These are phyloP conservation scores for Leptopilina drosophilae DNA, from an alignment of 2,888 invertebrate species.

Conservation along the genomic window DNA sequence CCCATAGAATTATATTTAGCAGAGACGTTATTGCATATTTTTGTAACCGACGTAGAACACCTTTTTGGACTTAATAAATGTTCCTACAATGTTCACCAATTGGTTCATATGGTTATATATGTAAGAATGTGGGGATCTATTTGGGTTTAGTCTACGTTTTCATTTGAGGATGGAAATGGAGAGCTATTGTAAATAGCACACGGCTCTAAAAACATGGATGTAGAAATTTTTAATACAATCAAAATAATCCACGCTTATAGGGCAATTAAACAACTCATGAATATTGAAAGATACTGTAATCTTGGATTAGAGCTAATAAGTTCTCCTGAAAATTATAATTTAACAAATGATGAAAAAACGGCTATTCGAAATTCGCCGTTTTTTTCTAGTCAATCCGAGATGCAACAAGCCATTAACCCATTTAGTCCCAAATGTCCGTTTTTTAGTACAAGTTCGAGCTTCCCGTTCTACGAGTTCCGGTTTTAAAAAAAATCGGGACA, in stretches of 20 bases:
- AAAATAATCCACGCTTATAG: background rate
- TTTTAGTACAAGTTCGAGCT: too few species aligned
- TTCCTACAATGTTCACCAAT: background rate
- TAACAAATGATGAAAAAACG: background rate
- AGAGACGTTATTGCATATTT: too few species aligned
- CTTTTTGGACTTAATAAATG: too few species aligned
- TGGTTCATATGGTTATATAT: background rate
- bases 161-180: background rate
- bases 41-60: too few species aligned
- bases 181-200: background rate
- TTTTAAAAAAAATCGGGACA: too few species aligned
- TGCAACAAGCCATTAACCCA: too few species aligned
- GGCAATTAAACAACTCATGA: background rate
- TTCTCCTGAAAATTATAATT: background rate
- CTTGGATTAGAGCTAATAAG: background rate
- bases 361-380: too few species aligned
- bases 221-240: background rate
- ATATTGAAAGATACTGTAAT: background rate
- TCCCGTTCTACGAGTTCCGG: too few species aligned
- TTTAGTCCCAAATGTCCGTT: too few species aligned
- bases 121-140: background rate
- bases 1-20: too few species aligned
- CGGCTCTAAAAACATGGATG: background rate
- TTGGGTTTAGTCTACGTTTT: background rate
- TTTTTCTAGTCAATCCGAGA: too few species aligned